Conservation (phyloP, 2,888 invertebrate genomes). For the Calliopum simillimum region DNA sequence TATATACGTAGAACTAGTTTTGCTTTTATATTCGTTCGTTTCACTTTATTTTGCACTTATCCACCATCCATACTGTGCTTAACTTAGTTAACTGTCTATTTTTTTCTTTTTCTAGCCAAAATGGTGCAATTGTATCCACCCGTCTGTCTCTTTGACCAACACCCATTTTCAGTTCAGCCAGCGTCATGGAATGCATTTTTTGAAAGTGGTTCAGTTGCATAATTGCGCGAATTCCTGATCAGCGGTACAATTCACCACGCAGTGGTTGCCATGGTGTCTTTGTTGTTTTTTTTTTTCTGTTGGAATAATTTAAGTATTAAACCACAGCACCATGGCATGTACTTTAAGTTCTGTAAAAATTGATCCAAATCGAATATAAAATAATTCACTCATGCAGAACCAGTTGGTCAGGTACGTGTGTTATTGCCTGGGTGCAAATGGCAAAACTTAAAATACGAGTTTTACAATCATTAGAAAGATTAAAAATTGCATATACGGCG, state of each 20-base stretch:
- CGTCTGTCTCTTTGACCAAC: constrained; percentile 16
- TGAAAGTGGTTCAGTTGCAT: constrained; percentile 61
- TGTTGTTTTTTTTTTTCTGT: not conserved
- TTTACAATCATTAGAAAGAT: too few species aligned
- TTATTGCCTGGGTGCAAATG: not conserved
- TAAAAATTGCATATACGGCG: too few species aligned
- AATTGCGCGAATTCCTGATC: constrained; percentile 53
- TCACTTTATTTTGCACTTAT: not conserved
- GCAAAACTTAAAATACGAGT: too few species aligned
- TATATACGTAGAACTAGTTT: constrained; percentile 23
- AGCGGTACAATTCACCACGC: constrained; percentile 3
- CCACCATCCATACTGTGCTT: not conserved
- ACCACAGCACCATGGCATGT: not conserved
- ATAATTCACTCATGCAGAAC: constrained; percentile 28
- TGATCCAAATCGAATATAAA: not conserved
- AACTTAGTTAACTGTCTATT: not conserved
- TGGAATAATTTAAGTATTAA: not conserved
- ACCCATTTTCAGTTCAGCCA: constrained; percentile 12
- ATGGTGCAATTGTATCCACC: not conserved
- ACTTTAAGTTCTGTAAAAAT: constrained; percentile 16
- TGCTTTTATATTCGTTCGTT: not conserved
- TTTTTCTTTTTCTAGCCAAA: constrained; percentile 1
- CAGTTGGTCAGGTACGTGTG: constrained; percentile 24
- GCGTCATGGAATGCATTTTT: constrained; percentile 39
- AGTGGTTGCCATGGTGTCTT: not conserved